Percentiles rank a stretch among this genome's conserved stretches.
Conservation (phyloP, 2,888 invertebrate species). For the Deilephila porcellus region DNA sequence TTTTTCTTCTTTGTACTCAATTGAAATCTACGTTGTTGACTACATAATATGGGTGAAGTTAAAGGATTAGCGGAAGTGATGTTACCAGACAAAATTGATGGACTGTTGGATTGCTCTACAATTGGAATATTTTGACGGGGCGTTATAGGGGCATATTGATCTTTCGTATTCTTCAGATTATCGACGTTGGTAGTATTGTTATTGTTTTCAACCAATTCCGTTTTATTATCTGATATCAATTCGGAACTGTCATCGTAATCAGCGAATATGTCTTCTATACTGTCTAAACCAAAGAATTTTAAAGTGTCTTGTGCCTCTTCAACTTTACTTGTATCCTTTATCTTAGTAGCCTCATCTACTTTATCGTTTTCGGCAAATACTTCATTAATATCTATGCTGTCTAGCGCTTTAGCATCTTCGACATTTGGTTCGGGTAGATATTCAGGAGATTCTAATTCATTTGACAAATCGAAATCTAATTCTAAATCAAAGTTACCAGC, state of each 20-base stretch:
- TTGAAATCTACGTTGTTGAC: constrained; percentile 62
- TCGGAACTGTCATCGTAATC: constrained; percentile 61
- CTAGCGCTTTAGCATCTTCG: constrained; percentile 47
- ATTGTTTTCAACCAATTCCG: background rate
- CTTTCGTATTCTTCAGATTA: background rate
- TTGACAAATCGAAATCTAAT: constrained; percentile 54
- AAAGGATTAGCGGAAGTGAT: constrained; percentile 42
- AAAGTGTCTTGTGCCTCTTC: constrained; percentile 48
- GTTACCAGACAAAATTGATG: constrained; percentile 72
- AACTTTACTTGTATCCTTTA: background rate
- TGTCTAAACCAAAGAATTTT: constrained; percentile 74
- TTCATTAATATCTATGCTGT: constrained; percentile 76
- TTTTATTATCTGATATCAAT: constrained; percentile 39
- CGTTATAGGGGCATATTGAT: background rate
- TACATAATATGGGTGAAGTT: constrained; percentile 71
- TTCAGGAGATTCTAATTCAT: constrained; percentile 39
- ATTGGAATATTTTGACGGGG: constrained; percentile 21
- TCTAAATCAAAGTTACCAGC: constrained; percentile 57
- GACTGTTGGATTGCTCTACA: constrained; percentile 55
- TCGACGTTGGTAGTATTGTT: background rate
- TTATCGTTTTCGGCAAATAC: constrained; percentile 63
- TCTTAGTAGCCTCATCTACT: constrained; percentile 34
- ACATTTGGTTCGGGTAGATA: constrained; percentile 34
- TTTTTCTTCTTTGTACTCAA: constrained; percentile 59
- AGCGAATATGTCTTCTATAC: constrained; percentile 79